Evolutionary conservation across 2,888 invertebrate genomes (phyloP), one percentile per base, ranked within the genome.

Genomic region (Coleophora deauratella): DNA sequence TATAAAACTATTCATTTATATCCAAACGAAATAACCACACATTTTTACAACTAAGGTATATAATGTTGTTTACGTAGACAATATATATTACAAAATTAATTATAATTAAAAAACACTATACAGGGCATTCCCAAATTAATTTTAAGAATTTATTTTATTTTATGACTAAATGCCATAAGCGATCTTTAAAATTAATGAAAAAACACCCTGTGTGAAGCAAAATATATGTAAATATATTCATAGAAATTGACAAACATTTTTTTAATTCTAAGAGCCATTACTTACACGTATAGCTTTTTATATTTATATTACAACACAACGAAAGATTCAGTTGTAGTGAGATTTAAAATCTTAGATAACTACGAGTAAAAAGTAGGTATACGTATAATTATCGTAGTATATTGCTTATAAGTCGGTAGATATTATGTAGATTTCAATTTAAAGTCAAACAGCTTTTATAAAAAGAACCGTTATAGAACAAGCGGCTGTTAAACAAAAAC

Each of bases 361-460:
- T 40, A 40, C 21, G 35, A 35, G 30, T 35, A 13, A 40, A 33
- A n/a, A n/a, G n/a, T n/a, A n/a, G n/a, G n/a, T n/a, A n/a, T n/a
- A n/a, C n/a, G n/a, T 21, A 30, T 31, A 15, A 30, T 31, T 31
- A 33, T 38, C 33, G 33, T n/a, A n/a, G n/a, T n/a, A n/a, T 74
- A 80, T 80, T 78, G 77, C 77, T 79, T 77, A 76, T 42, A 67
- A 69, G 60, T 33, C 33, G 27, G 33, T 38, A 33, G 21, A 21
- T 21, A 21, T 21, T 21, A 21, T 21, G 21, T n/a, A 21, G 21
- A 3, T 21, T 21, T 21, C 3, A 21, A 21, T 4, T 6, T 4
- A 21, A 21, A 21, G n/a, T n/a, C n/a, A n/a, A n/a, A n/a, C n/a
- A n/a, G n/a, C n/a, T n/a, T n/a, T n/a, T n/a, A n/a, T n/a, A n/a